Conservation (phyloP, 2,113 vertebrate species). For the Nycticebus coucang region DNA sequence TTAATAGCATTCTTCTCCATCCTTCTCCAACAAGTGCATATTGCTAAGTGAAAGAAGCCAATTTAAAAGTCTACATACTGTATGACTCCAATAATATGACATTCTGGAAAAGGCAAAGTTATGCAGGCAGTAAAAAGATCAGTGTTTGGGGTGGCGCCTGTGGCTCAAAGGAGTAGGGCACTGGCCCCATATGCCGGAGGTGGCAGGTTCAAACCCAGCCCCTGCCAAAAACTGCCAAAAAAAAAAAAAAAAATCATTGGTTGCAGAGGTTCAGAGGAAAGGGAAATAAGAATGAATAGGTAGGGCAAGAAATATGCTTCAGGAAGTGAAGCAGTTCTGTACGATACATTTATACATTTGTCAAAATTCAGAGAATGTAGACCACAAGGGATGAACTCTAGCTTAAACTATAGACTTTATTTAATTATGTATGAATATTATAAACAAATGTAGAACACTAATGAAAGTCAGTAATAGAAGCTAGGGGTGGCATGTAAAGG, state of each 20-base stretch:
- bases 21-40: neutral
- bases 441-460: neutral
- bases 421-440: neutral
- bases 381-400: neutral
- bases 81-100: neutral
- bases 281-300: neutral
- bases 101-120: slow-evolving; percentile 1
- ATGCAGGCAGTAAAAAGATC: neutral
- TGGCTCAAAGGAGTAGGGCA: no score
- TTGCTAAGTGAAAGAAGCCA: neutral
- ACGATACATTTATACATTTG: neutral
- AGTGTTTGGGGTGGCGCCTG: no score
- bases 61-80: neutral
- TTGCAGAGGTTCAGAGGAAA: neutral
- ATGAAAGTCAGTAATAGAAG: neutral
- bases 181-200: no score
- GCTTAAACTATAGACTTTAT: neutral
- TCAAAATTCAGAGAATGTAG: neutral
- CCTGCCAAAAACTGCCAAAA: no score
- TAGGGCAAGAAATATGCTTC: neutral
- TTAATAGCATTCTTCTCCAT: no score
- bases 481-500: fast-evolving
- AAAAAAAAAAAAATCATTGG: no score
- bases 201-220: no score
- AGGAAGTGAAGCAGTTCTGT: neutral